These are phyloP conservation scores for Blastomussa wellsi DNA, from an alignment of 92 coral and sea anemone genomes.

Conservation along the genomic window DNA sequence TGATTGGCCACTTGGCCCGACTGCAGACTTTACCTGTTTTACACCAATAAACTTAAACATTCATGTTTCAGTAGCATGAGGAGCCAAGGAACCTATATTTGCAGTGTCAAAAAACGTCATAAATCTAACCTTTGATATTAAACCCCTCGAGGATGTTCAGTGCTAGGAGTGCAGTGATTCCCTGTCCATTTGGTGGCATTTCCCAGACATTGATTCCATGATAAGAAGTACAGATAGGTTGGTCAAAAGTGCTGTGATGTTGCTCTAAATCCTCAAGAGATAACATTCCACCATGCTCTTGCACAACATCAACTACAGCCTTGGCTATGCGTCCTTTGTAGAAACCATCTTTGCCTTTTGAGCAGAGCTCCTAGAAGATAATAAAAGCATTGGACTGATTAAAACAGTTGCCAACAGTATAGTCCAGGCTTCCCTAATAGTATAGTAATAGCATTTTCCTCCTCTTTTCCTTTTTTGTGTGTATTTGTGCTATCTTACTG, in stretches of 20 bases:
- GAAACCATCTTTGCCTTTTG: slow-evolving; percentile 89
- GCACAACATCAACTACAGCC: slow-evolving; percentile 83
- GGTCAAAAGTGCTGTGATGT: slow-evolving; percentile 82
- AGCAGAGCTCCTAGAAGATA: slow-evolving; percentile 66
- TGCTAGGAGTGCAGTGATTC: slow-evolving; percentile 86
- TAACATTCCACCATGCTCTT: slow-evolving; percentile 87
- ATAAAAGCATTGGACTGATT: neutral
- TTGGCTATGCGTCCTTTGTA: slow-evolving; percentile 90
- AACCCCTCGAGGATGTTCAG: slow-evolving; percentile 89
- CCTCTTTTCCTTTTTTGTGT: too few species aligned
- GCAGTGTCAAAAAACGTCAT: too few species aligned
- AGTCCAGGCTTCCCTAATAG: too few species aligned
- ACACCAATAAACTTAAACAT: too few species aligned
- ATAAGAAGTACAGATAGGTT: slow-evolving; percentile 81
- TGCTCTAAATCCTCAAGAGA: slow-evolving; percentile 72
- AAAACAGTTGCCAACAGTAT: too few species aligned
- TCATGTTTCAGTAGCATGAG: too few species aligned
- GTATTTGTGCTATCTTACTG: too few species aligned
- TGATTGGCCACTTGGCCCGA: too few species aligned
- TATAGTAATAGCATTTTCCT: too few species aligned
- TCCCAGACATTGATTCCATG: slow-evolving; percentile 94
- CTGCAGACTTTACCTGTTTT: too few species aligned
- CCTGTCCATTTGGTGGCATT: slow-evolving; percentile 98
- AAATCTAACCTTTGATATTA: slow-evolving; percentile 71
- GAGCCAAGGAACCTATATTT: too few species aligned